phyloP scores from a whole-genome alignment of 2,888 invertebrate species.

The Lysandra bellargus region DNA sequence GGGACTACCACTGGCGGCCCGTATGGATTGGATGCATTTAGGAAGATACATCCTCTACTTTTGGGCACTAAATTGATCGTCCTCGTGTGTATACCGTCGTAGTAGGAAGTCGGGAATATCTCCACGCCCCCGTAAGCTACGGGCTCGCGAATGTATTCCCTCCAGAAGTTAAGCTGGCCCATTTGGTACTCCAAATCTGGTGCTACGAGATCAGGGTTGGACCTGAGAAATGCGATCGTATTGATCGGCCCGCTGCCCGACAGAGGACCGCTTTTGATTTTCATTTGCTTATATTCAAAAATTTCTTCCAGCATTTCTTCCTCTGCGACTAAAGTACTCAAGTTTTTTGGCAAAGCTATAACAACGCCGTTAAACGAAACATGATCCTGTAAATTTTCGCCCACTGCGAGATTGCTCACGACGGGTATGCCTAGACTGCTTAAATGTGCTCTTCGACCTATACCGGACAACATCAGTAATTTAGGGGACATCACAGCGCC shows the following conservation, averaged over 20 bases:
- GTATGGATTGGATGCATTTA: conserved; percentile 84
- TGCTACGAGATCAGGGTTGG: conserved; percentile 61
- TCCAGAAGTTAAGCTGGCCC: conserved; percentile 64
- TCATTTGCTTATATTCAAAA: conserved; percentile 56
- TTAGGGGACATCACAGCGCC: conserved; percentile 62
- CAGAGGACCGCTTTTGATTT: conserved; percentile 69
- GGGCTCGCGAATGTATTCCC: conserved; percentile 78
- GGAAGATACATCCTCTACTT: conserved; percentile 80
- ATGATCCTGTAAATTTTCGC: conserved; percentile 66
- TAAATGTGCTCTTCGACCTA: conserved; percentile 59
- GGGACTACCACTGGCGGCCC: conserved; percentile 85
- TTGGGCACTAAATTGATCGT: conserved; percentile 81
- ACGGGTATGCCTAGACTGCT: conserved; percentile 52
- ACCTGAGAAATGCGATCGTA: conserved; percentile 80
- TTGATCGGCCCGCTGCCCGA: conserved; percentile 77
- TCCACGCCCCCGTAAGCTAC: conserved; percentile 54
- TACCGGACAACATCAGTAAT: conserved; percentile 63
- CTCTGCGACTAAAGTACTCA: conserved; percentile 64
- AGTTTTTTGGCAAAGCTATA: conserved; percentile 73
- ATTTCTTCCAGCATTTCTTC: conserved; percentile 63
- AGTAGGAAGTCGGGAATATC: conserved; percentile 79
- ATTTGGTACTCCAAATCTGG: conserved; percentile 84
- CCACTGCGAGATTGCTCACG: conserved; percentile 58
- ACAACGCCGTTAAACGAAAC: conserved; percentile 69
- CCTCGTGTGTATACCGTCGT: conserved; percentile 78